Percentiles rank a stretch among this genome's conserved stretches.
These are phyloP conservation scores for Augiades crinisus DNA, from an alignment of 2,888 invertebrate species.

Conservation along the genomic window DNA sequence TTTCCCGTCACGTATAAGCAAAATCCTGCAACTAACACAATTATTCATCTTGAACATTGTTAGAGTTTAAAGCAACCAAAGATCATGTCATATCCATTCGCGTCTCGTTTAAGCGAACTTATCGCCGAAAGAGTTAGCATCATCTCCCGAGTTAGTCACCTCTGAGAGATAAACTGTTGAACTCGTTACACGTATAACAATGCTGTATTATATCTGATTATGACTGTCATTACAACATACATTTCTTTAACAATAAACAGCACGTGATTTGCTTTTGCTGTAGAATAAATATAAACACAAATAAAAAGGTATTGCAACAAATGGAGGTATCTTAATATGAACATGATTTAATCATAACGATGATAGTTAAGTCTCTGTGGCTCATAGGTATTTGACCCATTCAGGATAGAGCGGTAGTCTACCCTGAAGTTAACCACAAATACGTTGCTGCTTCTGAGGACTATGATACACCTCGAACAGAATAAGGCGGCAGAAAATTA, in stretches of 20 bases:
- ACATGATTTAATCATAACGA: too few relatives aligned
- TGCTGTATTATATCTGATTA: conserved; percentile 40
- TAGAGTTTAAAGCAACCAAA: not conserved
- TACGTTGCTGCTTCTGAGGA: too few relatives aligned
- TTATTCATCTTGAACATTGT: conserved; percentile 1
- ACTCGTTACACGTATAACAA: conserved; percentile 45
- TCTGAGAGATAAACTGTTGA: conserved; percentile 46
- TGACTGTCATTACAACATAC: conserved; percentile 38
- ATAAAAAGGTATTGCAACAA: too few relatives aligned
- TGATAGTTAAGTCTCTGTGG: too few relatives aligned
- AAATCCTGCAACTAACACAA: not conserved
- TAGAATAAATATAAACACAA: not conserved
- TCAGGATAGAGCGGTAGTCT: too few relatives aligned
- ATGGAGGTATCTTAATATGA: too few relatives aligned
- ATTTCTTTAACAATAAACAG: conserved; percentile 30
- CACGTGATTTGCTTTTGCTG: conserved; percentile 28
- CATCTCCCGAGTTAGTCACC: conserved; percentile 44
- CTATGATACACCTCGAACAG: too few relatives aligned
- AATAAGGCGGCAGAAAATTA: too few relatives aligned
- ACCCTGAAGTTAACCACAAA: too few relatives aligned
- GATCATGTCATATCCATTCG: conserved; percentile 33
- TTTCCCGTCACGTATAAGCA: too few relatives aligned
- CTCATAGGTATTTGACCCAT: too few relatives aligned
- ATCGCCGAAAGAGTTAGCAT: conserved; percentile 20
- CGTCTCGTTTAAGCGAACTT: conserved; percentile 1